Percentiles rank a stretch among this genome's conserved stretches.
Evolutionary conservation across 2,113 vertebrate species (phyloP).

Genomic region (Nanger granti): DNA sequence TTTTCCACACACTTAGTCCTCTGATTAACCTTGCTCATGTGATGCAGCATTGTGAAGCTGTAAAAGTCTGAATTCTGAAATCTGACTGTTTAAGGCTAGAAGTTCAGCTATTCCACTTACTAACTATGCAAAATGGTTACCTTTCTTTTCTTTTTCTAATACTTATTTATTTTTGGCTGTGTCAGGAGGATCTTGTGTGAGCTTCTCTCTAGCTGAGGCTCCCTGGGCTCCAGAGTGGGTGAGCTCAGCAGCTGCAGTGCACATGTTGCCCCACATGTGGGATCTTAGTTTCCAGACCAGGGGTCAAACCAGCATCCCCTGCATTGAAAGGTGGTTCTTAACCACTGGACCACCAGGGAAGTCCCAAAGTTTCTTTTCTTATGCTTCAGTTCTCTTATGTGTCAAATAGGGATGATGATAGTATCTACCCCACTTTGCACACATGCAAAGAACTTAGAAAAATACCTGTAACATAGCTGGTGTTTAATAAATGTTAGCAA

Average conservation of each 20-base stretch:
- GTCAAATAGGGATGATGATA: neutral
- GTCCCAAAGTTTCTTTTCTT: neutral
- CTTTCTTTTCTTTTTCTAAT: neutral
- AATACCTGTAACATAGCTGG: neutral
- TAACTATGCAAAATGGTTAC: neutral
- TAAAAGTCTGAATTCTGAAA: neutral
- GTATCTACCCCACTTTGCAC: neutral
- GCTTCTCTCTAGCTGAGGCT: neutral
- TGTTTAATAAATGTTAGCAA: neutral
- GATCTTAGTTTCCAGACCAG: neutral
- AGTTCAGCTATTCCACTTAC: neutral
- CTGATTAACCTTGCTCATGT: neutral
- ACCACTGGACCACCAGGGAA: neutral
- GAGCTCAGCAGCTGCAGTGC: neutral
- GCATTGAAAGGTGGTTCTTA: neutral
- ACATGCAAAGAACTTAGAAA: neutral
- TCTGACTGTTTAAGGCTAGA: neutral
- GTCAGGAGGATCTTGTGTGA: neutral
- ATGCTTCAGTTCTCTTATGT: neutral
- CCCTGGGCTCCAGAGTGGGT: neutral
- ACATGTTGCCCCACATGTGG: neutral
- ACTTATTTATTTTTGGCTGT: neutral
- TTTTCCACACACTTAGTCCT: neutral
- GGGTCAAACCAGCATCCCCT: neutral
- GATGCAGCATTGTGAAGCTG: fast-evolving